Evolutionary conservation across 2,888 invertebrate genomes (phyloP), one percentile per base, ranked within the genome.

Genomic region (Carterocephalus palaemon): DNA sequence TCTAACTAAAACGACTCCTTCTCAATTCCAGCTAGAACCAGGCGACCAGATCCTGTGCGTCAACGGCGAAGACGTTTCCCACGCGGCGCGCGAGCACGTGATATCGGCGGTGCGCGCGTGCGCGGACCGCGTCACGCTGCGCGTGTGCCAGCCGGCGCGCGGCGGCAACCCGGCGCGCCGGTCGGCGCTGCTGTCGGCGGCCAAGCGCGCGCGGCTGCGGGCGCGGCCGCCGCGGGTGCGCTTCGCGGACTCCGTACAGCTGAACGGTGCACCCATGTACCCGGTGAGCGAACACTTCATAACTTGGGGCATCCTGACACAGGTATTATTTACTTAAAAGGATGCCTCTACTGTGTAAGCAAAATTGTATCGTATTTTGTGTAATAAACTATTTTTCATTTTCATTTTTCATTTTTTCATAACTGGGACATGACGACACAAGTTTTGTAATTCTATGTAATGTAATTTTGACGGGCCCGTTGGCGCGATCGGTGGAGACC

Each of bases 31-130:
- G 90, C 81, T 97, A 49, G 91, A 95, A 64, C 95, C 97, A 0
- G 96, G 96, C 3, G 97, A 97, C 74, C 95, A 96, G 75, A 95
- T 97, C 61, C 89, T 96, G 22, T 90, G 91, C 57, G 96, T 97
- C 33, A 96, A 97, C 72, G 96, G 95, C 1, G 95, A 96, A 75
- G 96, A 97, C 70, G 97, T 97, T 6, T 92, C 92, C 70, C 80
- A 90, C 33, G 94, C 95, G 1, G 95, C 95, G 0, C 88, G 96
- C 19, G 96, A 96, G 72, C 94, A 94, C 73, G 96, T 96, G 31
- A 96, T 97, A 57, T 92, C 95, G 23, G 88, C 96, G 56, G 95
- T 97, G 22, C 89, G 96, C 22, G 93, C 95, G 0, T 95, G 95
- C 73, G 87, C 92, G 19, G 90, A 92, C 2, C 89, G 90, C 28